Base-by-base conservation (phyloP, 2,888 invertebrate genomes). In the Synergus laeviventris region DNA sequence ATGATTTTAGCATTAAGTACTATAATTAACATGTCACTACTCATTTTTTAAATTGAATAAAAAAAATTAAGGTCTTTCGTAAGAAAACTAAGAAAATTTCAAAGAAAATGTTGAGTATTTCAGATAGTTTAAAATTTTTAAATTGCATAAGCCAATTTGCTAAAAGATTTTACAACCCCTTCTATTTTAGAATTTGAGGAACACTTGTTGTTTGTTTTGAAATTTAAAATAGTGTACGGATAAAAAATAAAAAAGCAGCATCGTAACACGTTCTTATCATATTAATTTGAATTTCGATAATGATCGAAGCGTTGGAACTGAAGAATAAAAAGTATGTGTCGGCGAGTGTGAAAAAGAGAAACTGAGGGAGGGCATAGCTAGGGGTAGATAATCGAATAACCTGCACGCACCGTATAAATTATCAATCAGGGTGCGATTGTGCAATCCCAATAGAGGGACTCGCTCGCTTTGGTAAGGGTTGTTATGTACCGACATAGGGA, bases 351-450 rank as follows among this genome's bases (percentile, higher is more conserved):
- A 21, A 49, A 62, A 54, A 73, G 61, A 70, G 74, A 75, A 39
- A 60, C 39, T 61, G 36, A 75, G 56, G 31, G 66, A 66, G 75
- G 49, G 73, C 61, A 74, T 73, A 59, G 56, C 60, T 79, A 74
- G 73, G 74, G 74, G 84, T 82, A 82, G 88, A 89, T 90, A 90
- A 90, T 90, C 89, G 87, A 90, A 90, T 90, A 90, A 90, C 89
- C 88, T 89, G 87, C 88, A 88, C 89, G 90, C 89, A 90, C 89
- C 87, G 89, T 89, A 90, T 90, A 89, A 90, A 90, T 90, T 90
- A 90, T 90, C 90, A 90, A 90, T 90, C 90, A 90, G 89, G 85
- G 81, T 84, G 85, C 89, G 89, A 90, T 90, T 90, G 90, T 90
- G 89, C 86, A 88, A 89, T 87, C 87, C 89, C 85, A 88, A 85